Evolutionary conservation across 1,140 invertebrate genomes (phyloP), one percentile per base, ranked within the genome.

Genomic region (Cephus cinctus): DNA sequence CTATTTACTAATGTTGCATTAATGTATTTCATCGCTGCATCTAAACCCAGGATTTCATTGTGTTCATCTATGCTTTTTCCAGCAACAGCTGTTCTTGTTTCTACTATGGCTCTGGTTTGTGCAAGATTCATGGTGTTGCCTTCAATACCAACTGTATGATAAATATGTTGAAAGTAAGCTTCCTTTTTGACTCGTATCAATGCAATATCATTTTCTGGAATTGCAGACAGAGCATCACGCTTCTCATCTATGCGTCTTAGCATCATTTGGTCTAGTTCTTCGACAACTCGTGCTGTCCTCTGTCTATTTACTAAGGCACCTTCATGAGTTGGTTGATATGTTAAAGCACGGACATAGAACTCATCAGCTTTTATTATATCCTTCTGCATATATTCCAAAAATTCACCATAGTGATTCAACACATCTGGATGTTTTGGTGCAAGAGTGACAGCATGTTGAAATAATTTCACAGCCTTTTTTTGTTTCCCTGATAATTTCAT

Each of bases 101-200:
- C 94, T 6, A 98, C 80, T 48, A 98, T 89, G 42, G 89, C 89
- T 51, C 94, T 79, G 1, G 96, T 95, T 73, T 98, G 90, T 15
- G 88, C 84, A n/a, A 98, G 77, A 20, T 92, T 90, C 86, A 98
- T 91, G 1, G 95, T 98, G 63, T 98, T 98, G 2, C 96, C 96
- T 79, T 98, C 96, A 52, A 98, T 96, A 22, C 91, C 96, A 43
- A 96, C 94, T 2, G 94, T 97, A 64, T 98, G 96, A 76, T 98
- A 97, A 47, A 98, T 94, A 71, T 98, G 93, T 64, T 93, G 86
- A 67, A 94, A 96, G 72, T 96, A 98, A 11, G 91, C 90, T 73
- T 97, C 93, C 65, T 92, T 91, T 65, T 96, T 98, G 1, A 92
- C 87, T 56, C 92, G 81, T 50, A 89, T 80, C 43, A 97, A 77